A percentile compares a stretch with the other conserved stretches of the same genome.
Evolutionary conservation across 2,888 invertebrate species (phyloP).

Genomic region (Nudaria mundana): DNA sequence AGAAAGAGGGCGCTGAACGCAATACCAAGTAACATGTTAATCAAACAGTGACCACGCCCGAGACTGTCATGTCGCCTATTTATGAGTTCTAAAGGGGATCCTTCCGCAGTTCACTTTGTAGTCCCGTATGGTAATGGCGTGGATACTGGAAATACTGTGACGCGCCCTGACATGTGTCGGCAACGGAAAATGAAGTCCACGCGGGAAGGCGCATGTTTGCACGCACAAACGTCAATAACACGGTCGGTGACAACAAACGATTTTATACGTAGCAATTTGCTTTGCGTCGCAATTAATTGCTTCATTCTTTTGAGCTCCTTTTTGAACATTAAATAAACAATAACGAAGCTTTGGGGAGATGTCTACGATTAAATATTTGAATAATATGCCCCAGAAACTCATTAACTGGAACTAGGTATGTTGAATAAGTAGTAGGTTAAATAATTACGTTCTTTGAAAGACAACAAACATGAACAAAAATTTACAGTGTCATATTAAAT

Average conservation of each 20-base stretch:
- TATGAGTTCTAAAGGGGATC: conserved; percentile 68
- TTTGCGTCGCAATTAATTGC: conserved; percentile 25
- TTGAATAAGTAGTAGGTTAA: no score
- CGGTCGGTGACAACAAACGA: conserved; percentile 19
- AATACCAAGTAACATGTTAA: conserved; percentile 68
- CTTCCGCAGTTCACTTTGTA: conserved; percentile 61
- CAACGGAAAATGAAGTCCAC: conserved; percentile 67
- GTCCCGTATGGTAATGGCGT: conserved; percentile 67
- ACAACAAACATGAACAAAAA: no score
- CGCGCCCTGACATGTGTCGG: conserved; percentile 71
- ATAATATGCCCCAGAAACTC: no score
- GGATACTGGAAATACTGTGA: conserved; percentile 65
- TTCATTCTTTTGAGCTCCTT: conserved; percentile 26
- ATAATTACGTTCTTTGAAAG: no score
- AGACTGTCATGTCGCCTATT: conserved; percentile 60
- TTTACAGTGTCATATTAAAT: no score
- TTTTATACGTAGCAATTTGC: conserved; percentile 24
- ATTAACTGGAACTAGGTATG: no score
- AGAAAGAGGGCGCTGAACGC: conserved; percentile 51
- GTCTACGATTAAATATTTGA: neutral
- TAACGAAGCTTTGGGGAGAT: conserved; percentile 7
- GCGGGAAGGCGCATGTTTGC: conserved; percentile 44
- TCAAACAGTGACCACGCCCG: conserved; percentile 71
- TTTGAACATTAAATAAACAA: conserved; percentile 16
- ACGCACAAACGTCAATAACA: conserved; percentile 29